Base-by-base conservation (phyloP, 2,888 invertebrate genomes). In the Pristionchus fissidentatus region DNA sequence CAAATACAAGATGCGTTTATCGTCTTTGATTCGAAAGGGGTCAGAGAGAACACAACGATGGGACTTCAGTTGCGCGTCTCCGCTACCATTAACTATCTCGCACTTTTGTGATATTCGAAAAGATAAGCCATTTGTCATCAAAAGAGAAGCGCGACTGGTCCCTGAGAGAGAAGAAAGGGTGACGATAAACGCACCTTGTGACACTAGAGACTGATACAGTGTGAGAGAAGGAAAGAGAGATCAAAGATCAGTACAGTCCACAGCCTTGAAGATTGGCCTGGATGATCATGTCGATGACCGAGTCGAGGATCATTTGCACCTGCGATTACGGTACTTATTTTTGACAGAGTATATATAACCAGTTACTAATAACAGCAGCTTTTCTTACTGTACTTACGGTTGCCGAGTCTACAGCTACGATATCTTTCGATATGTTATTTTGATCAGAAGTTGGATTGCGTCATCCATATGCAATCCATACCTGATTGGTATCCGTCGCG, bases 181-280 rank as follows among this genome's bases (percentile, higher is more conserved):
- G 75, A 66, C 66, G 66, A 66, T 66, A 66, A 66, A 66, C 66
- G 66, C 41, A 66, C 66, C 66, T 66, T 66, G 13, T 38, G 35
- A 38, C 22, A 38, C 19, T 35, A 38, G 66, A 29, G 66, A 66
- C 38, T 66, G 66, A 35, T 43, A 13, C 26, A 46, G 49, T 22
- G 29, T 10, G 15, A 41, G 49, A 46, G 75, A 46, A n/a, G 49
- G 49, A 49, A 32, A 75, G 46, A 78, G 32, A 78, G 80, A 80
- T 57, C 52, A 78, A 52, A 79, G 43, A 81, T 81, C 85, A 92
- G 85, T 92, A 92, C 62, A 92, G 88, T 83, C 92, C 92, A 85
- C 92, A 92, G 62, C 92, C 92, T 84, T 92, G 91, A 55, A 92
- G 84, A 85, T 92, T 92, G 52, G 91, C 89, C 85, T 92, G 92